These are phyloP conservation scores for Lordiphosa mommai DNA, from an alignment of 1,140 invertebrate genomes.

Conservation along the genomic window DNA sequence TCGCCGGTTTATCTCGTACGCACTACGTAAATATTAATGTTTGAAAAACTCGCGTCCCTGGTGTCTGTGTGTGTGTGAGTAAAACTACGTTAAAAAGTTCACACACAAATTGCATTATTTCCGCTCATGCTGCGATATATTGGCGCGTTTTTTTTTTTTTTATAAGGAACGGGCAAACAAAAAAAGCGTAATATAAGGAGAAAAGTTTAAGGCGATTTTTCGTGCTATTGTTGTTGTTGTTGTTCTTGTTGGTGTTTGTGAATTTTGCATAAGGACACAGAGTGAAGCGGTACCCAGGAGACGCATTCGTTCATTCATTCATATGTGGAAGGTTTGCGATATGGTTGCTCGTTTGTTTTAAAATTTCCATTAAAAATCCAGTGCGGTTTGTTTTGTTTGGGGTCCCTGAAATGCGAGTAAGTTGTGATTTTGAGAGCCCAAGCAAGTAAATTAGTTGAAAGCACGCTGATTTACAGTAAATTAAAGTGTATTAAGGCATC, in stretches of 20 bases:
- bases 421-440: slow-evolving; percentile 31
- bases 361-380: slow-evolving; percentile 46
- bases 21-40: slow-evolving; percentile 68
- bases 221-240: no score
- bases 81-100: slow-evolving; percentile 74
- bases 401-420: no score
- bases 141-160: slow-evolving; percentile 58
- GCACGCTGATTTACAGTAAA: slow-evolving; percentile 64
- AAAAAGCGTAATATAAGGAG: slow-evolving; percentile 49
- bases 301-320: slow-evolving; percentile 8
- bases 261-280: slow-evolving; percentile 59
- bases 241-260: slow-evolving; percentile 45
- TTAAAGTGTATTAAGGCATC: slow-evolving; percentile 73
- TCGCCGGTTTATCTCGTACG: slow-evolving; percentile 7
- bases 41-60: slow-evolving; percentile 47
- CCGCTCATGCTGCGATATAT: slow-evolving; percentile 55
- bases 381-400: slow-evolving; percentile 4
- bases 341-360: slow-evolving; percentile 30
- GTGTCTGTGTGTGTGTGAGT: slow-evolving; percentile 10
- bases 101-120: slow-evolving; percentile 77
- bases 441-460: slow-evolving; percentile 64
- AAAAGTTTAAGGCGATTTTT: slow-evolving; percentile 49
- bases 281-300: slow-evolving; percentile 42
- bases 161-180: slow-evolving; percentile 10
- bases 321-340: slow-evolving; percentile 8